Base-by-base conservation (phyloP, 2,797 vertebrate species). In the Rhincodon typus region DNA sequence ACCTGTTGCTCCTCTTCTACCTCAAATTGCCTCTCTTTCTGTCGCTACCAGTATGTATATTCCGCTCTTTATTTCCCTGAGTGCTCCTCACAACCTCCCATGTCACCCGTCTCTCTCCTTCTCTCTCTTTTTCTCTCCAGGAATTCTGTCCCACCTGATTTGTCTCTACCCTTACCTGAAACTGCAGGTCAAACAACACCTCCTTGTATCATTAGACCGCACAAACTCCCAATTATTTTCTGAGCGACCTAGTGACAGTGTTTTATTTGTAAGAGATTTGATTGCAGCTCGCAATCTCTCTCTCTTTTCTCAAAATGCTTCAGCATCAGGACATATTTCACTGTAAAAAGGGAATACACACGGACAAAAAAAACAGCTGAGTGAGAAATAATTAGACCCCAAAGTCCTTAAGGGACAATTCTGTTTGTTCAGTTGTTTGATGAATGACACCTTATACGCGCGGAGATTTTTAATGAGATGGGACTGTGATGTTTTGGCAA, bases 381-480 rank as follows among this genome's bases (percentile, higher is more conserved):
- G 93, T 94, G 93, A 42, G 93, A 94, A 91, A 74, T 94, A 94
- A 94, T 94, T 95, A 46, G 94, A 50, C 70, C 93, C 94, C 94
- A 46, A 74, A 53, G 69, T 74, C 94, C 69, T 95, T 95, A 74
- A 94, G 93, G 93, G 67, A 94, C 93, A 72, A 50, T 74, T 95
- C 70, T 72, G 69, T 74, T 50, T 95, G 69, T 67, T 95, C 94
- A 95, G 70, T 95, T 67, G 25, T 95, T 95, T 95, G 94, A 74
- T 53, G 46, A 95, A 95, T 95, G 94, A 95, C 94, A 95, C 69
- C 42, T 74, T 53, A 72, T 74, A 95, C 70, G 94, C 94, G 42
- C 15, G 13, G 69, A 72, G 94, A 38, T 95, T 95, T 95, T 95
- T 74, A 95, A 95, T 95, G 94, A 95, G 93, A 42, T 94, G 66